phyloP scores from a whole-genome alignment of 2,888 invertebrate genomes.

The Caenorhabditis parvicauda region DNA sequence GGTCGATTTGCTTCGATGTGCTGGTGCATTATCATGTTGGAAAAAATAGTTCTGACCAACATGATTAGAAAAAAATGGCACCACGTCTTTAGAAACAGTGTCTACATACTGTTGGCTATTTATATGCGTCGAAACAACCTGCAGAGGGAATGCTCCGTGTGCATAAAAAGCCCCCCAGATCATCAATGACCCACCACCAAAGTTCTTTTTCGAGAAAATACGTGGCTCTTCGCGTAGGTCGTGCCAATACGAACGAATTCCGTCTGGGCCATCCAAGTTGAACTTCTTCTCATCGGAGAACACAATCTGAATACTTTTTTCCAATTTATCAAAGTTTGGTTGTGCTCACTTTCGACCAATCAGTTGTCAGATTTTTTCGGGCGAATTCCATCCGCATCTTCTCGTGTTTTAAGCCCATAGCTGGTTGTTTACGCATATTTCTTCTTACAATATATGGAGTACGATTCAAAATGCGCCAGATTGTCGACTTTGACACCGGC shows the following conservation, averaged over 20 bases:
- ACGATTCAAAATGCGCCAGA: no score
- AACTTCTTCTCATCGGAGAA: constrained; percentile 17
- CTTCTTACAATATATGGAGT: constrained; percentile 1
- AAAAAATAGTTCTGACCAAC: no score
- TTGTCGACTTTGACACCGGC: no score
- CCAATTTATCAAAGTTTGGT: background rate
- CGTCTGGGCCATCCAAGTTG: constrained; percentile 15
- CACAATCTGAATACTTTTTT: constrained; percentile 1
- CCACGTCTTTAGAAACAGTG: no score
- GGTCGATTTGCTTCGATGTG: no score
- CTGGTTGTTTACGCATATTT: constrained; percentile 1
- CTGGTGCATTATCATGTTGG: no score
- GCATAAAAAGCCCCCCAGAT: constrained; percentile 8
- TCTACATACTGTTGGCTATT: no score
- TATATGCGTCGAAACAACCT: no score
- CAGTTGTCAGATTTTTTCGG: background rate
- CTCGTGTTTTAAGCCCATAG: constrained; percentile 1
- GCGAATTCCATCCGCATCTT: background rate
- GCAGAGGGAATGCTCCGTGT: no score
- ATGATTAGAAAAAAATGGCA: no score
- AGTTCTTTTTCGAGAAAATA: constrained; percentile 4
- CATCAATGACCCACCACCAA: constrained; percentile 9
- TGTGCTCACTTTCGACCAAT: constrained; percentile 1
- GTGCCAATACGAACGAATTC: constrained; percentile 4
- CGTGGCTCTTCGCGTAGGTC: constrained; percentile 6